Percentiles rank a stretch among this genome's conserved stretches.
phyloP scores from a whole-genome alignment of 1,140 invertebrate species.

The Drosophila willistoni region DNA sequence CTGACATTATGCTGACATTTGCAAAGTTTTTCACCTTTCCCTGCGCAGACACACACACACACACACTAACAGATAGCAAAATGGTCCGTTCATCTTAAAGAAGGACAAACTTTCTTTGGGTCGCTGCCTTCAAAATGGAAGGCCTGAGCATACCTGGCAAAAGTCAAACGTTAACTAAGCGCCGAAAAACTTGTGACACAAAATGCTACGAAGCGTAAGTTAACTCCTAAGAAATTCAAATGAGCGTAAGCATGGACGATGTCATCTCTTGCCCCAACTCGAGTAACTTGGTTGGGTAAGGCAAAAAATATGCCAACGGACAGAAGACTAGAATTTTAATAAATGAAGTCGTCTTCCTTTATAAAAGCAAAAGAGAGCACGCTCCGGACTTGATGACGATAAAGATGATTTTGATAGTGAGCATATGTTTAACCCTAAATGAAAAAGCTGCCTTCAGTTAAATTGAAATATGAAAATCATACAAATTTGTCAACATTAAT shows the following conservation, averaged over 20 bases:
- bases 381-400: background rate
- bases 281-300: slow-evolving; percentile 35
- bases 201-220: slow-evolving; percentile 74
- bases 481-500: too few species aligned
- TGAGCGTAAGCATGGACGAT: slow-evolving; percentile 58
- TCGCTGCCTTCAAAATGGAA: background rate
- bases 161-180: slow-evolving; percentile 81
- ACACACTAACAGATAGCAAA: slow-evolving; percentile 27
- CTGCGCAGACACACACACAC: background rate
- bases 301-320: slow-evolving; percentile 43
- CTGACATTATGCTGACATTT: slow-evolving; percentile 74
- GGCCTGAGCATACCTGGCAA: slow-evolving; percentile 50
- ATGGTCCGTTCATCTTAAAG: slow-evolving; percentile 15
- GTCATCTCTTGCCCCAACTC: background rate
- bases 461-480: too few species aligned
- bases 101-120: slow-evolving; percentile 1
- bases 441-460: background rate
- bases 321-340: slow-evolving; percentile 60
- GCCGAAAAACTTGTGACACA: slow-evolving; percentile 76
- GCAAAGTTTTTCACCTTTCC: slow-evolving; percentile 55
- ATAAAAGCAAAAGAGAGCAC: background rate
- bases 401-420: background rate
- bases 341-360: slow-evolving; percentile 62
- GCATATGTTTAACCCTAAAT: background rate
- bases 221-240: slow-evolving; percentile 80